Evolutionary conservation across 2,113 vertebrate species (phyloP).

Genomic region (Dascyllus trimaculatus): DNA sequence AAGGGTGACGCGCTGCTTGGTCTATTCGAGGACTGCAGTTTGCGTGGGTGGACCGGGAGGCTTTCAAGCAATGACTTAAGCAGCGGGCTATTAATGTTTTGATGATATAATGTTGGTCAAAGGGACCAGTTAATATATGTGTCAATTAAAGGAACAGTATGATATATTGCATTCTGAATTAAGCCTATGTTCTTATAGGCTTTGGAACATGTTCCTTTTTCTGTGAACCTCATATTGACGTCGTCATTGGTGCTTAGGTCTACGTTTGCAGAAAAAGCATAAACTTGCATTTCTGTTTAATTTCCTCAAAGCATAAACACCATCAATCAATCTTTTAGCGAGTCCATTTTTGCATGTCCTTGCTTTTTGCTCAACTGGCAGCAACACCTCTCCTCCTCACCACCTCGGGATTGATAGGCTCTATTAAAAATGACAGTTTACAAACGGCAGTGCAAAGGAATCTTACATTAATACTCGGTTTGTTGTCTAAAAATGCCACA

Average conservation of each 20-base stretch:
- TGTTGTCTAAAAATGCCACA: not conserved
- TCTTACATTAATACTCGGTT: not conserved
- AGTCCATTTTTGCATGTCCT: not conserved
- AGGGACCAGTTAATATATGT: fast-evolving
- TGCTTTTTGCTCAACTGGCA: not conserved
- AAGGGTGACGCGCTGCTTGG: slow-evolving; percentile 26
- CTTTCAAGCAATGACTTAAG: slow-evolving; percentile 7
- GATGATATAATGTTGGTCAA: not conserved
- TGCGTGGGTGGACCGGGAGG: slow-evolving; percentile 31
- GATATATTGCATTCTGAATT: no score
- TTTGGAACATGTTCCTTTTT: no score
- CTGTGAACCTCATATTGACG: no score
- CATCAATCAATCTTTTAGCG: slow-evolving; percentile 18
- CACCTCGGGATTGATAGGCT: not conserved
- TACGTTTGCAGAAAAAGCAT: no score
- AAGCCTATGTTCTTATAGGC: no score
- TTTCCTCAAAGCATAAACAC: slow-evolving; percentile 8
- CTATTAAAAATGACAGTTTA: not conserved
- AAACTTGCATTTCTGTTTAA: slow-evolving; percentile 23
- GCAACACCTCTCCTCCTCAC: not conserved
- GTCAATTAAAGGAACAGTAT: not conserved
- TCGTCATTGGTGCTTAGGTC: no score
- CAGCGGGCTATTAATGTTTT: not conserved
- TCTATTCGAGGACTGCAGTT: slow-evolving; percentile 49
- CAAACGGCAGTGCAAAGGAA: not conserved